These are phyloP conservation scores for Hetaerina americana DNA, from an alignment of 1,140 invertebrate species.

Conservation along the genomic window DNA sequence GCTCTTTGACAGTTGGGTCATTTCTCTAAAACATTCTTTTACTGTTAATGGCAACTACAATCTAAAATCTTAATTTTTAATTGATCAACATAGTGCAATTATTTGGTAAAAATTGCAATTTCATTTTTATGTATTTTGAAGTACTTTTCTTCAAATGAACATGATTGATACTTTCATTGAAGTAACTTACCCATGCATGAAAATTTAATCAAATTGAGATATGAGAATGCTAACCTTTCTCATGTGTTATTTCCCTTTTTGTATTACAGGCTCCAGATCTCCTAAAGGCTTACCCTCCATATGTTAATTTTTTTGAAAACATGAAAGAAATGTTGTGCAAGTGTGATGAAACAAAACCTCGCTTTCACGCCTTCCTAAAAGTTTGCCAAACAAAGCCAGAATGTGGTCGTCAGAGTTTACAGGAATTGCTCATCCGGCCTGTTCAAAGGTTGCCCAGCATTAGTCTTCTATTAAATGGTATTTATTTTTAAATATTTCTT, in stretches of 20 bases:
- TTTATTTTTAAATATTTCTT: too few relatives aligned
- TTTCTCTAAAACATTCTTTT: too few relatives aligned
- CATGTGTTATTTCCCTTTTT: conserved; percentile 3
- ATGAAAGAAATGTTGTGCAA: conserved; percentile 83
- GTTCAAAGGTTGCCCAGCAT: conserved; percentile 93
- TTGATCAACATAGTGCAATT: too few relatives aligned
- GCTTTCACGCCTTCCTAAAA: conserved; percentile 97
- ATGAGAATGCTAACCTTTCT: background rate
- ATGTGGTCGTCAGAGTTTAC: conserved; percentile 86
- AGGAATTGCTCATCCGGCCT: conserved; percentile 89
- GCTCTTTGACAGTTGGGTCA: too few relatives aligned
- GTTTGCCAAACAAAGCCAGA: conserved; percentile 84
- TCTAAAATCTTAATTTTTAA: too few relatives aligned
- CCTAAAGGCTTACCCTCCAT: conserved; percentile 89
- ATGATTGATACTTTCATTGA: background rate
- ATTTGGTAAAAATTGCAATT: too few relatives aligned
- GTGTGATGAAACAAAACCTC: conserved; percentile 81
- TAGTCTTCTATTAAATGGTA: conserved; percentile 82
- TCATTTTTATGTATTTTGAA: conserved; percentile 11
- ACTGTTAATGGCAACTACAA: too few relatives aligned
- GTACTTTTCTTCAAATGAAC: background rate
- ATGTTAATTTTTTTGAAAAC: conserved; percentile 95
- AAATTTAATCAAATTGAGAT: too few relatives aligned
- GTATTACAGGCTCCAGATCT: conserved; percentile 45
- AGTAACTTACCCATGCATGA: background rate